phyloP scores from a whole-genome alignment of 2,113 vertebrate genomes.

The Tapirus terrestris region DNA sequence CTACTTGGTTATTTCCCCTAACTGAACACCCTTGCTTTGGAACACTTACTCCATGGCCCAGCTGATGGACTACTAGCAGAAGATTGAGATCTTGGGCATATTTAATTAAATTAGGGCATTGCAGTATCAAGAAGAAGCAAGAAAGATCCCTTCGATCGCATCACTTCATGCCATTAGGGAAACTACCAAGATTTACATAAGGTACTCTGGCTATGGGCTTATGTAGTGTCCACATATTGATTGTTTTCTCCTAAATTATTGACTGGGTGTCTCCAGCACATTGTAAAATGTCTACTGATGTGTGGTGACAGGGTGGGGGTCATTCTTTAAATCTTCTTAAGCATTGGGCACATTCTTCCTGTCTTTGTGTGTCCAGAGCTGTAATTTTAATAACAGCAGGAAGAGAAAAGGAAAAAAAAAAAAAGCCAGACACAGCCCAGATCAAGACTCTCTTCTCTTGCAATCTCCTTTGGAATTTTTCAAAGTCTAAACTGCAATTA shows the following conservation, averaged over 20 bases:
- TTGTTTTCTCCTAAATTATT: conserved; percentile 79
- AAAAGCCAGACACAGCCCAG: neutral
- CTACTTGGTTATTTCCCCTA: neutral
- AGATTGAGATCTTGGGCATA: conserved; percentile 58
- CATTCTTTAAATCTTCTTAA: conserved; percentile 73
- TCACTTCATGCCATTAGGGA: conserved; percentile 68
- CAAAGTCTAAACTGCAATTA: conserved; percentile 46
- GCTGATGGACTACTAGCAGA: neutral
- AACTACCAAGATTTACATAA: conserved; percentile 39
- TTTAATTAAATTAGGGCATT: conserved; percentile 73
- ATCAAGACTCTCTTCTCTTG: conserved; percentile 54
- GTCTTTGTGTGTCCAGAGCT: conserved; percentile 27
- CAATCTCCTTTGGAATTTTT: conserved; percentile 63
- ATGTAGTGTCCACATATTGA: conserved; percentile 69
- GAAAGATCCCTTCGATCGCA: neutral
- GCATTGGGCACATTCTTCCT: neutral
- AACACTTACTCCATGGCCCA: conserved; percentile 59
- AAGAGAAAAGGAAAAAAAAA: neutral
- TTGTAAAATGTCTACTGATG: conserved; percentile 64
- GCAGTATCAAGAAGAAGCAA: conserved; percentile 51
- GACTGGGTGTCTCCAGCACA: conserved; percentile 70
- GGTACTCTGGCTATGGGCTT: conserved; percentile 46
- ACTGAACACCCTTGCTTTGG: conserved; percentile 34
- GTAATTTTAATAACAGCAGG: conserved; percentile 26
- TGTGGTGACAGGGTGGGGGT: conserved; percentile 14